Evolutionary conservation across 2,113 vertebrate genomes (phyloP), one percentile per base, ranked within the genome.

Genomic region (Hemichromis elongatus): DNA sequence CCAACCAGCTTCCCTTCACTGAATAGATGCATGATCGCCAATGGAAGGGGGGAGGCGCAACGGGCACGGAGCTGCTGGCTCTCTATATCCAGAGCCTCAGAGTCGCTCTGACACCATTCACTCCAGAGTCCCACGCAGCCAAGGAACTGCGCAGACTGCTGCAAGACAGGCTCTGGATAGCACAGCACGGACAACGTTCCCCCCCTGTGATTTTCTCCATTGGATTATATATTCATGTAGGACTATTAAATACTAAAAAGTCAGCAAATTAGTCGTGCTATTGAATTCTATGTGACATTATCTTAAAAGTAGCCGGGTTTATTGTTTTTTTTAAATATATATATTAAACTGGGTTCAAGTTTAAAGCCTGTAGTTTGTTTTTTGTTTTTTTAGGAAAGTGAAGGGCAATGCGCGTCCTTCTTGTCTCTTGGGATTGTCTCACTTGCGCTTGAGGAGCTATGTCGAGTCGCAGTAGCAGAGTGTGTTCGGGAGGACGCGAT

Each of bases 361-460:
- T 81, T 82, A 52, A 82, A 84, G 75, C 61, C 14, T n/a, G 6
- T 83, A 81, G 47, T 28, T 54, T n/a, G n/a, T 47, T 40, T 56
- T 47, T 33, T 6, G 4, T 33, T 37, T 33, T 73, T 21, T 79
- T 73, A 40, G 61, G 82, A 70, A 86, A 86, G 80, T 88, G 87
- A 91, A 92, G 88, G 88, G 93, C 91, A 91, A 93, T 91, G 92
- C 87, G 87, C 78, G 83, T 88, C 82, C 81, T 85, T 42, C 82
- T 90, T 28, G 77, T 90, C 94, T 95, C 90, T 92, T 88, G 94
- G 96, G 95, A 95, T 96, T 96, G 96, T 94, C 94, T 93, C 86
- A 94, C 92, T 95, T 94, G 94, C 90, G 96, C 92, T 94, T 94
- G 90, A 96, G 95, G 96, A 96, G 95, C 93, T 96, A 97, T 97